These are phyloP conservation scores for Cyprinodon tularosa DNA, from an alignment of 2,113 vertebrate species.

Conservation along the genomic window DNA sequence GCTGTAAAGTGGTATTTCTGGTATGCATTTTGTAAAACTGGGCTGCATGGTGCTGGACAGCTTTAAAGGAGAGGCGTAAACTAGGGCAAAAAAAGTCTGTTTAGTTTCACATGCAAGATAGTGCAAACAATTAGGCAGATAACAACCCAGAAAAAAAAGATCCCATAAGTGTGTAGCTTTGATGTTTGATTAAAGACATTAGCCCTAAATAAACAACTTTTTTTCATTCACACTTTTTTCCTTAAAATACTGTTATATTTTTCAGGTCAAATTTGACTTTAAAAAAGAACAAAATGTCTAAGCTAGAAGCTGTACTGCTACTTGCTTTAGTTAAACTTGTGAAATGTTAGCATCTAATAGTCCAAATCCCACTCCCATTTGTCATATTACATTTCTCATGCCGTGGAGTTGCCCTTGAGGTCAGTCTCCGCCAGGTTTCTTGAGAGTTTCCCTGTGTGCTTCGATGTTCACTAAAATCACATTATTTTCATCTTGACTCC, in stretches of 20 bases:
- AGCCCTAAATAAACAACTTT: not conserved
- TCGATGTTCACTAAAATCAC: conserved; percentile 24
- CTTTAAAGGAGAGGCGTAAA: not conserved
- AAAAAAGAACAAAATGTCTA: not conserved
- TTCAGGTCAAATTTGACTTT: not conserved
- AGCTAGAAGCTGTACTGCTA: not conserved
- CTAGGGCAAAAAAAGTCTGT: not conserved
- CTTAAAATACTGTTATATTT: not conserved
- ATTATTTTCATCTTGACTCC: conserved; percentile 7
- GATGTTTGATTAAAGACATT: conserved; percentile 1
- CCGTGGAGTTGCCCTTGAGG: conserved; percentile 19
- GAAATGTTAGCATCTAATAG: not conserved
- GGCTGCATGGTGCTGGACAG: not conserved
- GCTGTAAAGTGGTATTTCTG: not conserved
- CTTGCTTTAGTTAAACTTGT: not conserved
- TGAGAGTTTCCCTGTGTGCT: conserved; percentile 8
- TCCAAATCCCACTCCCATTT: not conserved
- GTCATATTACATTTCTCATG: conserved; percentile 18
- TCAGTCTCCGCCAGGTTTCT: conserved; percentile 21
- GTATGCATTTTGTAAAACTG: not conserved
- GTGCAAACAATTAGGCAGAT: not conserved
- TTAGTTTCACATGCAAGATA: conserved; percentile 1
- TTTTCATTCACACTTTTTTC: not conserved
- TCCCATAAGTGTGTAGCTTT: not conserved
- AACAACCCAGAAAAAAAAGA: not conserved